These are phyloP conservation scores for Aeoliscus strigatus DNA, from an alignment of 2,797 vertebrate genomes.

Conservation along the genomic window DNA sequence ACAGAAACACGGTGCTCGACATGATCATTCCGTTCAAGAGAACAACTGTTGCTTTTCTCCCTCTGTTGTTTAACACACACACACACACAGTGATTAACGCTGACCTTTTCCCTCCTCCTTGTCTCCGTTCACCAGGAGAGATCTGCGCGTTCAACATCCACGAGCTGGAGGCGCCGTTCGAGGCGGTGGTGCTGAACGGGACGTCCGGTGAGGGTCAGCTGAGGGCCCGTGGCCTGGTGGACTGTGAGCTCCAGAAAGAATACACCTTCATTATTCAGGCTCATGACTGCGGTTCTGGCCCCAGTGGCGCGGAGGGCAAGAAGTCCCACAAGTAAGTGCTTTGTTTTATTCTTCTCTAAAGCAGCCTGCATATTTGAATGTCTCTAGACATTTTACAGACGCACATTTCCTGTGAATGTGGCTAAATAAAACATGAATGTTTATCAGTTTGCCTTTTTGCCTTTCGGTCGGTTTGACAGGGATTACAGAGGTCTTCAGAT, in stretches of 20 bases:
- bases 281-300: slow-evolving; percentile 88
- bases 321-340: slow-evolving; percentile 98
- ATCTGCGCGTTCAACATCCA: slow-evolving; percentile 97
- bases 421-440: too few relatives aligned
- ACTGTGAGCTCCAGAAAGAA: slow-evolving; percentile 94
- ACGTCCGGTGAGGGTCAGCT: slow-evolving; percentile 93
- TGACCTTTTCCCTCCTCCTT: slow-evolving; percentile 1
- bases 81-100: slow-evolving; percentile 21
- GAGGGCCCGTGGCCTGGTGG: slow-evolving; percentile 82
- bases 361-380: too few relatives aligned
- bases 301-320: slow-evolving; percentile 83
- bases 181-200: slow-evolving; percentile 92
- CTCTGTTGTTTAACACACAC: too few relatives aligned
- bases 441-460: too few relatives aligned
- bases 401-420: too few relatives aligned
- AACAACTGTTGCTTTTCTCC: too few relatives aligned
- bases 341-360: too few relatives aligned
- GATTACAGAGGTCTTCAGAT: too few relatives aligned
- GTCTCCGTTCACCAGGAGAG: slow-evolving; percentile 75
- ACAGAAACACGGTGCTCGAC: too few relatives aligned
- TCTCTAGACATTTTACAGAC: too few relatives aligned
- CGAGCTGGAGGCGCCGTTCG: slow-evolving; percentile 86
- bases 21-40: too few relatives aligned
- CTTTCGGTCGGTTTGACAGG: too few relatives aligned
- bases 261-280: slow-evolving; percentile 97